Evolutionary conservation across 2,888 invertebrate species (phyloP), one percentile per base, ranked within the genome.

Genomic region (Ptilodon capucinus): DNA sequence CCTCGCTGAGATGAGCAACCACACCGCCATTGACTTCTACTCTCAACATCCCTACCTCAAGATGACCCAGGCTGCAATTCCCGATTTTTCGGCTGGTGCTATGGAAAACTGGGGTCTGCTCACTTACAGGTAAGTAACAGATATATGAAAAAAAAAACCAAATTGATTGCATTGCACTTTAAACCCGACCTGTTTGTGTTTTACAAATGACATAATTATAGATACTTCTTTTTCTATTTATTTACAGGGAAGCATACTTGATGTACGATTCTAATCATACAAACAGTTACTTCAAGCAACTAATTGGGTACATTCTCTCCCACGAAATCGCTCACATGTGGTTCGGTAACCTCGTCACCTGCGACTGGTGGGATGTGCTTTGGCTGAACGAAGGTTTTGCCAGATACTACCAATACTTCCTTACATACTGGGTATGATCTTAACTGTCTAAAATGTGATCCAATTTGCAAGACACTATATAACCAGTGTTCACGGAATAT

Each of bases 31-130:
- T 36, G 51, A 84, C 8, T 92, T 89, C 56, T 78, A 91, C 42
- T 60, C 75, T 1, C 92, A 94, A 66, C 84, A 92, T n/a, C 18
- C 58, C 0, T 65, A 84, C 25, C 51, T 91, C 4, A 91, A 91
- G 61, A 91, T 94, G 74, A 96, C 96, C 56, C 93, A 96, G 61
- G 94, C 95, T 7, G 94, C 96, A 1, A 93, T 97, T 53, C 95
- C 96, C 2, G 95, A 96, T 73, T 95, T 96, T 74, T 87, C 92
- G 21, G 94, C 94, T 61, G 95, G 95, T 45, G 96, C 96, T 52
- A 96, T 96, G 96, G 96, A 96, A 76, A 96, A 97, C 75, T 96
- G 96, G 95, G 97, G 96, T 5, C 81, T 96, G 35, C 92, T 96
- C 5, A 96, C 95, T 0, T 97, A 95, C 84, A 93, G 93, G 93